Evolutionary conservation across 2,797 vertebrate genomes (phyloP), one percentile per base, ranked within the genome.

Genomic region (Cheirogaleus major): DNA sequence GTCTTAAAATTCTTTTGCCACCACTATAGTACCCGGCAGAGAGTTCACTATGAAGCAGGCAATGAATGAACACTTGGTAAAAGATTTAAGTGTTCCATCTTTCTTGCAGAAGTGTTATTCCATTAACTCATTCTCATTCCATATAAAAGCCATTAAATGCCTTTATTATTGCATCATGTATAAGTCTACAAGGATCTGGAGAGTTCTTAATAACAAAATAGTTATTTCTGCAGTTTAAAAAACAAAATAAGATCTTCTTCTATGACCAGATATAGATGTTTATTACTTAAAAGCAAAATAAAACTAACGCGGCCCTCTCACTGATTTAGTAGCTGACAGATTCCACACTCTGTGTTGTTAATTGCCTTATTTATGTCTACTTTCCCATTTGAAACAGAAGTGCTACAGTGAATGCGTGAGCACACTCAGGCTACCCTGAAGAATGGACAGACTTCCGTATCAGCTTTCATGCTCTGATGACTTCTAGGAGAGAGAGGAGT

Each of bases 311-410:
- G 7, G 70, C 22, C 38, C 78, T 89, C 59, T 85, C 41, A 32
- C 69, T 73, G 63, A 89, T 90, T 92, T n/a, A 69, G 73, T 73
- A 84, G 50, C 59, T 91, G 67, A 85, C 23, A 23, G 52, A 80
- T 92, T 84, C 79, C 30, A 55, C 32, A 89, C 55, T 38, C 69
- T 57, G 0, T 65, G 41, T 50, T 92, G 83, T 22, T 86, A 89
- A 91, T 89, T 93, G 45, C 55, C 52, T 85, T 95, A 48, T 91
- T 84, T 73, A 70, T 72, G 18, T 86, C 86, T 94, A 2, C 57
- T 95, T 96, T 80, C n/a, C 50, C 41, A 69, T 92, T 30, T 67
- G 43, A 94, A 93, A 79, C n/a, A 79, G 65, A 72, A 91, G 11
- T 50, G 41, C 22, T 79, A n/a, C 80, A 83, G 48, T 6, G 22